Base-by-base conservation (phyloP, 2,888 invertebrate species). In the Heliconius charithonia region DNA sequence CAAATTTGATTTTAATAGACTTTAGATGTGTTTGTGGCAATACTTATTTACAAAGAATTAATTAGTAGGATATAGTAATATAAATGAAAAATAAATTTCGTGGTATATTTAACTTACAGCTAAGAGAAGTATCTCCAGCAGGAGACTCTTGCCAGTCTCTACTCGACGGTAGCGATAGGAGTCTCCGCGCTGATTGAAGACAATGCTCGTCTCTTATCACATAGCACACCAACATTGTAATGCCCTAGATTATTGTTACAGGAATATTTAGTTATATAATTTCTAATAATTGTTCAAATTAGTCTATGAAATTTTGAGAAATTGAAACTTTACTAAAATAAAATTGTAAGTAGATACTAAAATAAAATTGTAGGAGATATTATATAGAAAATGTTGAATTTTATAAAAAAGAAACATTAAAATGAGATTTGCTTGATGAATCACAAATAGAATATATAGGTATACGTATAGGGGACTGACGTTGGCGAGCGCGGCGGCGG, bases 141-240 rank as follows among this genome's bases (percentile, higher is more conserved):
- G 95, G 95, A 62, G 96, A 93, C 78, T 95, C 95, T 81, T 94
- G 94, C 88, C 95, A 95, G 72, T 95, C 93, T 1, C 89, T 89
- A 63, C 86, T 88, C 3, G 90, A 86, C 16, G 91, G 87, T 66
- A 94, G 89, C 0, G 91, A 88, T 4, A 93, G 87, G 3, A 90
- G 86, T 3, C 90, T 86, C 2, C 92, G 84, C 83, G 89, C 91
- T 85, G 95, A 93, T n/a, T 91, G 92, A 66, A 95, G 87, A 82
- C 95, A 93, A 88, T 89, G 96, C 85, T 96, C 96, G 82, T 96
- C 96, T 75, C 95, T 94, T 29, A 96, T 86, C 75, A 96, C 95
- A 89, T 96, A 96, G 87, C 96, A 96, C 25, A 95, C 89, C 80
- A 96, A 86, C 88, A 96, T 95, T 7, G 95, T 93, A 65, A 96